Base-by-base conservation (phyloP, 2,888 invertebrate species). In the Myathropa florea region DNA sequence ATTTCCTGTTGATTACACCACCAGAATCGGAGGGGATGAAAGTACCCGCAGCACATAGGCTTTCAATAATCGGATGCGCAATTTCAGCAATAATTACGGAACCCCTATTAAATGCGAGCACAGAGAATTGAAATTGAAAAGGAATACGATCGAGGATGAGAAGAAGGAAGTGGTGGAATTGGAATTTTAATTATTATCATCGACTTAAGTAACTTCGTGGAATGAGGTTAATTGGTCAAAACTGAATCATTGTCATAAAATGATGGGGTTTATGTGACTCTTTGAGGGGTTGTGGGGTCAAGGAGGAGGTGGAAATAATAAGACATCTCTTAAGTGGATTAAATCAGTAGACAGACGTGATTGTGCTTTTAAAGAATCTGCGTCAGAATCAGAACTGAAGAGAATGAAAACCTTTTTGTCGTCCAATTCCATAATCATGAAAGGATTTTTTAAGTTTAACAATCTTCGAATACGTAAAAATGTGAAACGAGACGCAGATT, bases 1-100 rank as follows among this genome's bases (percentile, higher is more conserved):
- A 80, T 73, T 80, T 80, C 72, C 79, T 67, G 65, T 80, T 65
- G 33, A 60, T 67, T 53, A 18, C 33, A 36, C 4, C 14, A 23
- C 53, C 4, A 7, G 26, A 63, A n/a, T 28, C 39, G 4, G 14
- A 4, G 14, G 46, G 46, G 46, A 46, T 46, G 46, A 46, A 46
- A 46, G 46, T 46, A 7, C 7, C 46, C 46, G 46, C 46, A 4
- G 7, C 18, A 7, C 1, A 33, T n/a, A n/a, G n/a, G n/a, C n/a
- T n/a, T 33, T 33, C 33, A 33, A 33, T 33, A 33, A 9, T 46
- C 7, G 18, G 46, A 46, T 46, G 46, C 46, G 46, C 46, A 46
- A 7, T 46, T 46, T 18, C 46, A 18, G 18, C 46, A 46, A 46
- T 46, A 46, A 46, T 46, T 46, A 7, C 46, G 18, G 46, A 46